phyloP scores from a whole-genome alignment of 2,888 invertebrate genomes.

The Orthosia gothica region DNA sequence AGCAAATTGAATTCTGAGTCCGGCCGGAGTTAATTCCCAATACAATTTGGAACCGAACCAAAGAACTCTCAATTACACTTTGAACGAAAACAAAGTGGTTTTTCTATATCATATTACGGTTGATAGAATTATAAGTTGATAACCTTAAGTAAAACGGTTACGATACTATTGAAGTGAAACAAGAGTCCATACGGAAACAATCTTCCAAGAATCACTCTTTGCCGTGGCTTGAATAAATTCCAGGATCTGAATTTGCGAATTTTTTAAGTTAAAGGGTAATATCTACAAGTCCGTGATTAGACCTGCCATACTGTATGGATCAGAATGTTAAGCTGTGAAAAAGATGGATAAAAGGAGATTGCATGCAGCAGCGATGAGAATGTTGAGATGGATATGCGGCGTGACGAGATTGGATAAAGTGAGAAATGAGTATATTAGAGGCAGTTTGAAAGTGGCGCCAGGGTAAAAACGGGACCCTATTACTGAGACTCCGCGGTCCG shows the following conservation, averaged over 20 bases:
- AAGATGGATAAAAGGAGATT: too few relatives aligned
- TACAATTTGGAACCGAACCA: slow-evolving; percentile 9
- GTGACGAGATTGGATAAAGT: too few relatives aligned
- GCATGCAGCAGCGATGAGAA: too few relatives aligned
- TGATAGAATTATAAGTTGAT: neutral
- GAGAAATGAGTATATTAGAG: too few relatives aligned
- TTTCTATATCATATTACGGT: neutral
- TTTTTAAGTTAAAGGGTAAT: too few relatives aligned
- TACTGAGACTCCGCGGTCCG: too few relatives aligned
- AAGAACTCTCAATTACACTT: neutral
- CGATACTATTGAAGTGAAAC: neutral
- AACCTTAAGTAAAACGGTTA: neutral
- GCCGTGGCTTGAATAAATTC: neutral
- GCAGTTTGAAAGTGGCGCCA: too few relatives aligned
- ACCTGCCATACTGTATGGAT: too few relatives aligned
- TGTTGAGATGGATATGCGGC: too few relatives aligned
- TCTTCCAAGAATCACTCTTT: neutral
- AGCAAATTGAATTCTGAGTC: slow-evolving; percentile 16
- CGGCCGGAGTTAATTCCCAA: slow-evolving; percentile 14
- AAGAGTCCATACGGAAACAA: neutral
- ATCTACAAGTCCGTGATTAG: too few relatives aligned
- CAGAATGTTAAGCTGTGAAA: too few relatives aligned
- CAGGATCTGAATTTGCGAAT: neutral
- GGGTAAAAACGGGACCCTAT: too few relatives aligned
- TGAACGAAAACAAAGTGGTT: slow-evolving; percentile 4